A percentile compares a stretch with the other conserved stretches of the same genome.
Evolutionary conservation across 2,888 invertebrate species (phyloP).

Genomic region (Caenorhabditis zanzibari): DNA sequence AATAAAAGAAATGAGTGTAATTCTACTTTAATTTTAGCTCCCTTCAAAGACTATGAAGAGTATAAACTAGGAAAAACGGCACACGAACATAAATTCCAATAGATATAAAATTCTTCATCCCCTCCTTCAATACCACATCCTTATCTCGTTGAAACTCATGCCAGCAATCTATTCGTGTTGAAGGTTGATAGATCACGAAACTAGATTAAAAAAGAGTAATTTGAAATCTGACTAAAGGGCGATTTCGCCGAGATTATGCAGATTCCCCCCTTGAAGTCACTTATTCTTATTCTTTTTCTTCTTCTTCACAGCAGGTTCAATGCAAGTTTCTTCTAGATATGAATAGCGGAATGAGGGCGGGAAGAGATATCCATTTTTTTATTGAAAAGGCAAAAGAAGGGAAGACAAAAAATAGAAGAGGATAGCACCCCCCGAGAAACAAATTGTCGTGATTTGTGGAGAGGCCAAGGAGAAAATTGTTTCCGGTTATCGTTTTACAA

Average conservation of each 20-base stretch:
- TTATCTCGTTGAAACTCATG: not conserved
- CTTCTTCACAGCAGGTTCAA: conserved; percentile 14
- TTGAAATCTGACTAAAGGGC: conserved; percentile 22
- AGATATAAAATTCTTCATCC: not conserved
- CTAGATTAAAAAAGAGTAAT: conserved; percentile 37
- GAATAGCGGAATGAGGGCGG: conserved; percentile 13
- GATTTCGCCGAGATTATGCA: conserved; percentile 42
- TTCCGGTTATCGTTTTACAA: conserved; percentile 57
- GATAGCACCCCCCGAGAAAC: conserved; percentile 40
- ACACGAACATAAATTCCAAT: not conserved
- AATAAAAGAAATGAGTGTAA: too few species aligned
- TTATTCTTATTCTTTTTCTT: not conserved
- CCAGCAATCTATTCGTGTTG: not conserved
- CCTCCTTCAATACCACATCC: not conserved
- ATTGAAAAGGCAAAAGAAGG: conserved; percentile 20
- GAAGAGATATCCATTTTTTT: conserved; percentile 6
- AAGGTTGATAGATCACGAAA: conserved; percentile 25
- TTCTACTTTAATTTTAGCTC: too few species aligned
- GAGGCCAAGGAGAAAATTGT: conserved; percentile 49
- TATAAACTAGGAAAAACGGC: too few species aligned
- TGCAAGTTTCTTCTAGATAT: conserved; percentile 29
- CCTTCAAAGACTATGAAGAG: not conserved
- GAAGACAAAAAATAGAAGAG: conserved; percentile 18
- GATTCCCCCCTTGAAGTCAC: conserved; percentile 19
- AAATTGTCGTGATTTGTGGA: conserved; percentile 46